Conservation (phyloP, 2,888 invertebrate species). For the Cantharis nigra region DNA sequence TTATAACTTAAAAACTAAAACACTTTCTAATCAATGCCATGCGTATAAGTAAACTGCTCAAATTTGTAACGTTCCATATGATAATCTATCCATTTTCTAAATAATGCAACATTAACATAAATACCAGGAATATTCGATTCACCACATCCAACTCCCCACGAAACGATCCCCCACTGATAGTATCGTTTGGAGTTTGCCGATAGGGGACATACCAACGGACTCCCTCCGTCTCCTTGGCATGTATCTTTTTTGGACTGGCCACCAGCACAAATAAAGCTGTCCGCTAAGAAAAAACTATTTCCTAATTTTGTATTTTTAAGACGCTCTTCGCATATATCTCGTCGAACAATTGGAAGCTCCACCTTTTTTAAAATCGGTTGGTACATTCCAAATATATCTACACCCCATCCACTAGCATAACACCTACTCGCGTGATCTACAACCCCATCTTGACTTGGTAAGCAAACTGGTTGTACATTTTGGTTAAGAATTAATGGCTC, state of each 20-base stretch:
- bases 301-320: conserved; percentile 72
- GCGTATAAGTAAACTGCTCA: conserved; percentile 51
- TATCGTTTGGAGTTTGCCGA: conserved; percentile 46
- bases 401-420: conserved; percentile 77
- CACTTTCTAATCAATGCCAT: background rate
- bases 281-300: conserved; percentile 65
- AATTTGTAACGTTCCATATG: conserved; percentile 56
- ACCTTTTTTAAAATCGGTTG: conserved; percentile 68
- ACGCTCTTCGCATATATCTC: conserved; percentile 50
- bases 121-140: conserved; percentile 47
- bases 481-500: conserved; percentile 61
- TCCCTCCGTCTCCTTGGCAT: conserved; percentile 78
- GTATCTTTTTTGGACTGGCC: conserved; percentile 68
- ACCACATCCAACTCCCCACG: background rate
- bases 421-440: conserved; percentile 62
- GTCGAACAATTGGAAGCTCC: conserved; percentile 69
- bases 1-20: background rate
- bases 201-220: conserved; percentile 74
- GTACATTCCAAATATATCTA: conserved; percentile 66
- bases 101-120: background rate
- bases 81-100: conserved; percentile 20
- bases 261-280: conserved; percentile 57
- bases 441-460: conserved; percentile 59
- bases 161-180: background rate
- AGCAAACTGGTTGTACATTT: conserved; percentile 74